These are phyloP conservation scores for Leucophenga maculata DNA, from an alignment of 2,888 invertebrate genomes.

Conservation along the genomic window DNA sequence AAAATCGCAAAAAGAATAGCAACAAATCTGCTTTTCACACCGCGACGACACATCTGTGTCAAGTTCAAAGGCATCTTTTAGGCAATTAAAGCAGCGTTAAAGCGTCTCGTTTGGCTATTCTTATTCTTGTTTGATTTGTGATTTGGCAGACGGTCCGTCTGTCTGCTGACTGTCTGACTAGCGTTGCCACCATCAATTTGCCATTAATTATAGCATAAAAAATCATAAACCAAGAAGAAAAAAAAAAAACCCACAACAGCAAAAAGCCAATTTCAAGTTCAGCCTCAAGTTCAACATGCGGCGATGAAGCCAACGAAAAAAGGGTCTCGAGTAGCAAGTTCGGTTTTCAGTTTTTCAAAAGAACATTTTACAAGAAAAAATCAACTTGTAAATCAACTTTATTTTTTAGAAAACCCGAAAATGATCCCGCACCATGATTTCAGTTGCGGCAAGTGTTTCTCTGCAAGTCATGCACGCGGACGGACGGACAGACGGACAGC, in stretches of 20 bases:
- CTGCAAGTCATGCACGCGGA: constrained; percentile 3
- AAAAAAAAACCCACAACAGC: constrained; percentile 14
- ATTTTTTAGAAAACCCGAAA: too few species aligned
- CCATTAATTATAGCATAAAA: not conserved
- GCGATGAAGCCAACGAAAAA: too few species aligned
- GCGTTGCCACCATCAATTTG: not conserved
- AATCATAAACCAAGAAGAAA: not conserved
- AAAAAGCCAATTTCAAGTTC: not conserved
- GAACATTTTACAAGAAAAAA: not conserved
- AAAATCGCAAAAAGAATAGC: too few species aligned
- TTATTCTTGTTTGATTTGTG: constrained; percentile 12
- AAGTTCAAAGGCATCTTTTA: constrained; percentile 13
- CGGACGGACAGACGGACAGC: not conserved
- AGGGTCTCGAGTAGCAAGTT: constrained; percentile 16
- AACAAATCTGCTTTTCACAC: too few species aligned
- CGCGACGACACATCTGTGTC: constrained; percentile 7
- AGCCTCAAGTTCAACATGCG: not conserved
- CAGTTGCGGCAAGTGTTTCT: constrained; percentile 6
- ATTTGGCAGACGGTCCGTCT: too few species aligned
- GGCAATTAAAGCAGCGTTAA: constrained; percentile 14
- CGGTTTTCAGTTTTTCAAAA: not conserved
- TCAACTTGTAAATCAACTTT: too few species aligned
- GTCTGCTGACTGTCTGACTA: not conserved
- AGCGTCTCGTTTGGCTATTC: not conserved
- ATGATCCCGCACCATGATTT: too few species aligned